Evolutionary conservation across 64 coral and sea anemone genomes (phyloP).

Genomic region (Cladopsammia gracilis): DNA sequence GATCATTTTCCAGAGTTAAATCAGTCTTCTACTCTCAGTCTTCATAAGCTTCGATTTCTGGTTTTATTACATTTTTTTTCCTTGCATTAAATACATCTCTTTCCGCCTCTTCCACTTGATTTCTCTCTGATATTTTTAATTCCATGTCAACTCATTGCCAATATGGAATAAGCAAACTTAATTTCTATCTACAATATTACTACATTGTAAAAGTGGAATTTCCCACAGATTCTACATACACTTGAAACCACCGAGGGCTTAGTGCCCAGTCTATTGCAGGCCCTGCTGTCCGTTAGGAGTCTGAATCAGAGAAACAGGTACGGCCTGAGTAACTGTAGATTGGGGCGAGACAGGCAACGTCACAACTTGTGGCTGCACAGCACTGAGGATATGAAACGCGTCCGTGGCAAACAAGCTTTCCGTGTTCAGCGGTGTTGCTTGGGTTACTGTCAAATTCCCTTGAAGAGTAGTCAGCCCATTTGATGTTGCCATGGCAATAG

Average conservation of each 20-base stretch:
- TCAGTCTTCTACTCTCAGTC: no score
- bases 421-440: slow-evolving; percentile 56
- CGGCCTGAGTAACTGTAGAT: slow-evolving; percentile 48
- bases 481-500: slow-evolving; percentile 39
- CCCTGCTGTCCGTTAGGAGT: slow-evolving; percentile 51
- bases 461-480: slow-evolving; percentile 29
- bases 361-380: slow-evolving; percentile 66
- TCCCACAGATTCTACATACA: no score
- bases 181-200: neutral
- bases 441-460: slow-evolving; percentile 25
- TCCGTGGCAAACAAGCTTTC: slow-evolving; percentile 77
- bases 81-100: no score
- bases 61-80: no score
- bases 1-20: no score
- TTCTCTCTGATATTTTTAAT: no score
- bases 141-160: neutral
- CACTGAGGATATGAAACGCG: slow-evolving; percentile 69
- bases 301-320: slow-evolving; percentile 79
- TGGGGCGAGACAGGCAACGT: slow-evolving; percentile 72
- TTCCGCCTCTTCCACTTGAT: no score
- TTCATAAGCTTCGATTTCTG: no score
- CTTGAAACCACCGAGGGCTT: neutral
- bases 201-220: no score
- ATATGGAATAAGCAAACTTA: neutral
- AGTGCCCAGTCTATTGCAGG: slow-evolving; percentile 11